Evolutionary conservation across 1,140 invertebrate genomes (phyloP).

Genomic region (Venturia canescens): DNA sequence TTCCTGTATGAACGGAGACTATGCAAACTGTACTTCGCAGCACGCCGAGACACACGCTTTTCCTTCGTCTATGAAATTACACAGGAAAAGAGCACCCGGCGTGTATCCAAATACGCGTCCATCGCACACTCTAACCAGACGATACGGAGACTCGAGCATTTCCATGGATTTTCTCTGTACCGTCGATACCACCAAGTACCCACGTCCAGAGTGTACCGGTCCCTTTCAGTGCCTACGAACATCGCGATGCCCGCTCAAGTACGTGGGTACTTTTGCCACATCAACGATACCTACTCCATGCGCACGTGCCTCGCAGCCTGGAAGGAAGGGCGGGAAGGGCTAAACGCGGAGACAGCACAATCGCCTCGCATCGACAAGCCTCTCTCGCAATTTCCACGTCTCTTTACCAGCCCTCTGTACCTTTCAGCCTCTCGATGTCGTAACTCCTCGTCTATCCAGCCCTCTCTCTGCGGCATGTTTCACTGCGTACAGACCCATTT

Average conservation of each 20-base stretch:
- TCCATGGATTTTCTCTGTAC: constrained; percentile 45
- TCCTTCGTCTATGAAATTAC: background rate
- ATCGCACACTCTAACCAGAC: background rate
- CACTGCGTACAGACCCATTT: background rate
- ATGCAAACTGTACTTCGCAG: too few relatives aligned
- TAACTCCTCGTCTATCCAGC: background rate
- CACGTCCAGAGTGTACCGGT: constrained; percentile 10
- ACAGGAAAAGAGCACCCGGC: too few relatives aligned
- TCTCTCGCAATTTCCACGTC: constrained; percentile 7
- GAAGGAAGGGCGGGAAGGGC: background rate
- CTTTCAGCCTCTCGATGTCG: constrained; percentile 14
- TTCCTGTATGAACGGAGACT: background rate
- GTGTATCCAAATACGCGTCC: background rate
- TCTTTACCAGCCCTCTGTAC: background rate
- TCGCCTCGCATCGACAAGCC: background rate
- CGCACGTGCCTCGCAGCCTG: background rate
- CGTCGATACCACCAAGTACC: background rate
- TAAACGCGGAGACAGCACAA: background rate
- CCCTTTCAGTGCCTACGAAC: constrained; percentile 11
- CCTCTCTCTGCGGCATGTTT: background rate
- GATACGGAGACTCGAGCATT: constrained; percentile 35
- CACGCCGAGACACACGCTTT: constrained; percentile 12
- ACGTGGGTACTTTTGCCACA: constrained; percentile 22
- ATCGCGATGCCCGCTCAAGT: constrained; percentile 13
- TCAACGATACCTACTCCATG: background rate